These are phyloP conservation scores for Calyptommatus sinebrachiatus DNA, from an alignment of 2,113 vertebrate species.

Conservation along the genomic window DNA sequence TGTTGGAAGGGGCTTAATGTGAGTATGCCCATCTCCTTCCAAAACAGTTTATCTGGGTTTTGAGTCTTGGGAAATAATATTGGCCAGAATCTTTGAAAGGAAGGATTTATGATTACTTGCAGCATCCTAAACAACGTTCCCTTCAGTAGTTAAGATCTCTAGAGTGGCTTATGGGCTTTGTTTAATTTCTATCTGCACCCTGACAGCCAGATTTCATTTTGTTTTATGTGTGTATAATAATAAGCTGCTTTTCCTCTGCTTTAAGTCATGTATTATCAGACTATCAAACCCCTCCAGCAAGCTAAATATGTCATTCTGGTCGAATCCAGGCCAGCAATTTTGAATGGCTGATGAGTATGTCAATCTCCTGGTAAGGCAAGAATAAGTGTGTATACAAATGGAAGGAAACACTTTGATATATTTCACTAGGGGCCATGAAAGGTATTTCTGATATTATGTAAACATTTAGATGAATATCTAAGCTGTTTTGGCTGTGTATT, in stretches of 20 bases:
- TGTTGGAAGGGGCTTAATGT: too few relatives aligned
- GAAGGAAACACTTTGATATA: slow-evolving; percentile 63
- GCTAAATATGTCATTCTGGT: slow-evolving; percentile 41
- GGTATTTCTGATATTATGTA: slow-evolving; percentile 70
- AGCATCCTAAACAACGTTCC: slow-evolving; percentile 50
- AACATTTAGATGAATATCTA: slow-evolving; percentile 60
- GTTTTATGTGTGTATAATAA: slow-evolving; percentile 75
- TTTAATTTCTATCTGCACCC: slow-evolving; percentile 70
- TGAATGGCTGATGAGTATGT: slow-evolving; percentile 47
- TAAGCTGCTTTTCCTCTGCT: slow-evolving; percentile 70
- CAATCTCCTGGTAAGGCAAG: slow-evolving; percentile 56
- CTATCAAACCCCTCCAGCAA: slow-evolving; percentile 33
- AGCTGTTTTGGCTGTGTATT: slow-evolving; percentile 63
- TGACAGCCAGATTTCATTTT: slow-evolving; percentile 67
- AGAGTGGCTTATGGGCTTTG: slow-evolving; percentile 64
- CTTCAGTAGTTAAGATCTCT: slow-evolving; percentile 62
- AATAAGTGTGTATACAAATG: slow-evolving; percentile 48
- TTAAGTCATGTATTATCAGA: slow-evolving; percentile 72
- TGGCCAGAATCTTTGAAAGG: slow-evolving; percentile 51
- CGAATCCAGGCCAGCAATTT: slow-evolving; percentile 53
- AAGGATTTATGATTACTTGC: slow-evolving; percentile 54
- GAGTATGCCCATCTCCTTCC: slow-evolving; percentile 23
- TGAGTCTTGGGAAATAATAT: slow-evolving; percentile 44
- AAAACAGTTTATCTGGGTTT: slow-evolving; percentile 37
- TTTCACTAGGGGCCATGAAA: slow-evolving; percentile 66